Evolutionary conservation across 92 coral and sea anemone genomes (phyloP).

Genomic region (Porites divaricata): DNA sequence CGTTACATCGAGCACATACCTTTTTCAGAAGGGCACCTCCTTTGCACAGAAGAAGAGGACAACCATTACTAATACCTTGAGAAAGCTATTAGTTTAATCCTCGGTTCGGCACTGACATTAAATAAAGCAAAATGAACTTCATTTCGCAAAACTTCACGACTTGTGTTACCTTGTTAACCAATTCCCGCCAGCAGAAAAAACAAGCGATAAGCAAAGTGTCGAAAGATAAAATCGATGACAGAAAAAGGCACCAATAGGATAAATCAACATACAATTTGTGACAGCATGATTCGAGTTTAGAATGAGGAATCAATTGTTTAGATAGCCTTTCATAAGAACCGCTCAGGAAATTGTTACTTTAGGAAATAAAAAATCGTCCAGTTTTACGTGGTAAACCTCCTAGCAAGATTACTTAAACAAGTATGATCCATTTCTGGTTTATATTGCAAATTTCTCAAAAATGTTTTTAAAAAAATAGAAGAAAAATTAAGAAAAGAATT

Average conservation of each 20-base stretch:
- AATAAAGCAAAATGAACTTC: background rate
- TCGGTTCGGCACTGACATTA: background rate
- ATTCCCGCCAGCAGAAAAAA: constrained; percentile 30
- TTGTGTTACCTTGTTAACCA: background rate
- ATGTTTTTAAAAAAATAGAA: background rate
- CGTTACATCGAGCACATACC: background rate
- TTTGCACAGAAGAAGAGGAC: background rate
- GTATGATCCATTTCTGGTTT: too few species aligned
- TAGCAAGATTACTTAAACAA: too few species aligned
- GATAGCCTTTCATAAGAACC: background rate
- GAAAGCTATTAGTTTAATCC: background rate
- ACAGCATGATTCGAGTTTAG: constrained; percentile 2
- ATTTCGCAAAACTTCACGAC: background rate
- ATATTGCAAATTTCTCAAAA: too few species aligned
- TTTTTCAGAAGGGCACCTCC: background rate
- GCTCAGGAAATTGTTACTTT: background rate
- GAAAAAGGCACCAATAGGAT: constrained; percentile 22
- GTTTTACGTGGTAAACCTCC: too few species aligned
- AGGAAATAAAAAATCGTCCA: background rate
- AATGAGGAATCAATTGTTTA: background rate
- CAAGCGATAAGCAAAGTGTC: background rate
- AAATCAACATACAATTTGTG: constrained; percentile 6
- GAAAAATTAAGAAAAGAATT: background rate
- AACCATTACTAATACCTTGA: background rate
- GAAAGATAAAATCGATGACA: constrained; percentile 25